phyloP scores from a whole-genome alignment of 2,888 invertebrate genomes.

The Protodeltote pygarga region DNA sequence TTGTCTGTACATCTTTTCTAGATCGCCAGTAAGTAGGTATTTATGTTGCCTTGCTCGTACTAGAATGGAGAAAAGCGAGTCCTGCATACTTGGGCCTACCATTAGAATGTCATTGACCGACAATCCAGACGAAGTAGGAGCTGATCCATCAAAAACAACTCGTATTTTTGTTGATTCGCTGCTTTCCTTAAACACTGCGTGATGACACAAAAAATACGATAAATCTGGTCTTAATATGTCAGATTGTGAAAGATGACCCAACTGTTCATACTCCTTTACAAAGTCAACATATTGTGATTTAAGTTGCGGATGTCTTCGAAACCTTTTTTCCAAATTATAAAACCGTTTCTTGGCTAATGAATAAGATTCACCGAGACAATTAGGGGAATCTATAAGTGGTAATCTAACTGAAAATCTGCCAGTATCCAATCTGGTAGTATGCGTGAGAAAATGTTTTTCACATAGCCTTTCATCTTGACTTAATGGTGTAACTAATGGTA shows the following conservation, averaged over 20 bases:
- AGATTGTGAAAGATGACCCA: neutral
- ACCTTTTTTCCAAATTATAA: neutral
- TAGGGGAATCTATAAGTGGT: neutral
- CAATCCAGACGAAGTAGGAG: conserved; percentile 10
- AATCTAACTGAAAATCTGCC: neutral
- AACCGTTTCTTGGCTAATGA: neutral
- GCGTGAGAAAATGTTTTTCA: neutral
- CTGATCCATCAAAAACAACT: conserved; percentile 28
- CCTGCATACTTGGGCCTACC: conserved; percentile 22
- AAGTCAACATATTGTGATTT: neutral
- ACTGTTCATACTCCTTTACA: neutral
- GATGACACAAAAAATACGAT: conserved; percentile 20
- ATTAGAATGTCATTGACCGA: conserved; percentile 20
- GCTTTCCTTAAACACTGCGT: conserved; percentile 14
- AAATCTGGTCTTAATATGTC: neutral
- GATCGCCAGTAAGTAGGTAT: conserved; percentile 14
- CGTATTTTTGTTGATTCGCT: conserved; percentile 27
- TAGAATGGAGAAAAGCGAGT: conserved; percentile 18
- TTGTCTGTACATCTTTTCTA: conserved; percentile 32
- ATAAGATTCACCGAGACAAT: neutral
- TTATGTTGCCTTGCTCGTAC: conserved; percentile 22
- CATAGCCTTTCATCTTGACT: neutral
- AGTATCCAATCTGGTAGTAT: neutral
- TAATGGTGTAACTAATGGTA: neutral
- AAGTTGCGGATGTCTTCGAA: neutral